Evolutionary conservation across 2,888 invertebrate species (phyloP), one percentile per base, ranked within the genome.

Genomic region (Villa cingulata): DNA sequence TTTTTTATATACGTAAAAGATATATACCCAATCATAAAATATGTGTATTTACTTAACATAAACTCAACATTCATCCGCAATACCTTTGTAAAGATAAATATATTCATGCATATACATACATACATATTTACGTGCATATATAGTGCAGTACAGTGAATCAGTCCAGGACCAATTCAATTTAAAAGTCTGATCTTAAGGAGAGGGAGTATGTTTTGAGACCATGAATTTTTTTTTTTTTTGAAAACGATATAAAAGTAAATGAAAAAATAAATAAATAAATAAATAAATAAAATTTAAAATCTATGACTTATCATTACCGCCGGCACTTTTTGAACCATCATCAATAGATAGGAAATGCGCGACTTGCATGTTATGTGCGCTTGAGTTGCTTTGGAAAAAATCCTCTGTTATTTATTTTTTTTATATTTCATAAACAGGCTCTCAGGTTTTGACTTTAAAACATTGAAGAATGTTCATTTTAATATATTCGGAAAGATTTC

Each of bases 241-340:
- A n/a, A n/a, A n/a, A n/a, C n/a, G n/a, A n/a, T n/a, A n/a, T 40
- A 20, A 20, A 40, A 40, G 16, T 19, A 38, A 48, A 16, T 32
- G 40, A 44, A 44, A 40, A 44, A 40, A 32, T 36, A 47, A 43
- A 42, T 37, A 36, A 36, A n/a, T 36, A 36, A 36, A 16, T 7
- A 36, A 36, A 36, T 5, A 36, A 36, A 5, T 5, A 36, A 4
- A 36, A n/a, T 29, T 38, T 38, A 44, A 48, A 45, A 50, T 48
- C 47, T 48, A 50, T 50, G 48, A 50, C 48, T 42, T 45, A 48
- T 47, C 47, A 50, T 50, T 50, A 50, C 50, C 50, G 50, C 47
- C 50, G 50, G 50, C 50, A 45, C 50, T 50, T 47, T 50, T 47
- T 45, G 45, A 50, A 38, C 32, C 39, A 48, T 48, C 43, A 48